Evolutionary conservation across 35 echinoderm and acorn worm genomes (phyloP).

Genomic region (Apostichopus japonicus): DNA sequence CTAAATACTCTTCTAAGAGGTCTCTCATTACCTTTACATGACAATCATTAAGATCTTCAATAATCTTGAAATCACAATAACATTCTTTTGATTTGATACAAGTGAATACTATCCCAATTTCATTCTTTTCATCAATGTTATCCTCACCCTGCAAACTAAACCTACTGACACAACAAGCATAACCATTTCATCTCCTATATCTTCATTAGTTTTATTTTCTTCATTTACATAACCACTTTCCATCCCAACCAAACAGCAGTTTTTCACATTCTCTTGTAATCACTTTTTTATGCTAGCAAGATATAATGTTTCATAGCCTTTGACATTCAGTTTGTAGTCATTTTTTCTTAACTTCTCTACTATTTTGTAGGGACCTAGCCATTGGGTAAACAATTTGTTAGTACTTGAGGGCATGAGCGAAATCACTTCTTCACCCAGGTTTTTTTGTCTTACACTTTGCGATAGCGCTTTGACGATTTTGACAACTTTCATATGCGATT

Average conservation of each 20-base stretch:
- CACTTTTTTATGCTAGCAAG: slow-evolving; percentile 38
- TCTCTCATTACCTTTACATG: background rate
- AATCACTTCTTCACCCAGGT: slow-evolving; percentile 37
- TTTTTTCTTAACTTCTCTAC: background rate
- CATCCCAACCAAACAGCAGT: no score
- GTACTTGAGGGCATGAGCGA: slow-evolving; percentile 30
- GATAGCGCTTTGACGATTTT: slow-evolving; percentile 14
- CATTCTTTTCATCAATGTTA: no score
- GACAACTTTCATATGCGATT: slow-evolving; percentile 29
- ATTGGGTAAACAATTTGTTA: slow-evolving; percentile 56
- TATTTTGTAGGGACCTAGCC: slow-evolving; percentile 58
- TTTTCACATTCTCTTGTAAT: background rate
- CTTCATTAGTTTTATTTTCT: no score
- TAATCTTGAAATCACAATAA: no score
- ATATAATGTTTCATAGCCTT: slow-evolving; percentile 43
- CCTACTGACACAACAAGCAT: background rate
- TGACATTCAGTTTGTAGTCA: slow-evolving; percentile 29
- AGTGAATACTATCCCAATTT: no score
- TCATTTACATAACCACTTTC: no score
- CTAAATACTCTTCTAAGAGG: slow-evolving; percentile 14
- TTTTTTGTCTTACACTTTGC: slow-evolving; percentile 23
- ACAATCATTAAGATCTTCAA: no score
- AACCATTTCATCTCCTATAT: no score
- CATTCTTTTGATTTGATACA: no score
- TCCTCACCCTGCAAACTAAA: background rate